phyloP scores from a whole-genome alignment of 2,797 vertebrate species.

The Ptychobarbus kaznakovi region DNA sequence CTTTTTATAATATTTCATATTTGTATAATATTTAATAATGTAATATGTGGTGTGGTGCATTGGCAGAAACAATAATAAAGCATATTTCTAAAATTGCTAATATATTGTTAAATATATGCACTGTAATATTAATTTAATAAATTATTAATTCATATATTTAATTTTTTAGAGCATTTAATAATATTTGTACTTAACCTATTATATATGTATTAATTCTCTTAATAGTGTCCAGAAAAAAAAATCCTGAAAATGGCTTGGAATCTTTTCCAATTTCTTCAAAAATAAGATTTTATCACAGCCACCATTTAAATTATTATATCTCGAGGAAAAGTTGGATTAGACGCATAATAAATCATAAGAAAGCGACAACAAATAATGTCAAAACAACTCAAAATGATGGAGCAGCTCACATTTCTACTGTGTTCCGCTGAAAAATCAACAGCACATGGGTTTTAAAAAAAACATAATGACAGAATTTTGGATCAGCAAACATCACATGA shows the following conservation, averaged over 20 bases:
- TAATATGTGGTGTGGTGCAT: neutral
- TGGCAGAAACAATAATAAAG: neutral
- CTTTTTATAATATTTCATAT: neutral
- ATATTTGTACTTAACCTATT: neutral
- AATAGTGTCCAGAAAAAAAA: neutral
- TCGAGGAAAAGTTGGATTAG: neutral
- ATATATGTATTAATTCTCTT: neutral
- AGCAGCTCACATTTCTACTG: neutral
- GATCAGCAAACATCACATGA: slow-evolving; percentile 7
- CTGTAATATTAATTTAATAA: neutral
- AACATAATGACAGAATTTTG: neutral
- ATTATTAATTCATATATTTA: neutral
- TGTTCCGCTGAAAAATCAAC: neutral
- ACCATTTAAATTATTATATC: neutral
- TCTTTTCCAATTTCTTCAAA: neutral
- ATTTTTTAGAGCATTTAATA: neutral
- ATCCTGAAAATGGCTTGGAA: neutral
- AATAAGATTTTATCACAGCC: neutral
- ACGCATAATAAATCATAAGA: neutral
- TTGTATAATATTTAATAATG: neutral
- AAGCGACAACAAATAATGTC: neutral
- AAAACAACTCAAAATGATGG: neutral
- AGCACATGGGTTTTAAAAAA: neutral
- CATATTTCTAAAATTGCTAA: neutral
- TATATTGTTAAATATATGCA: neutral